Conservation (phyloP, 1,140 invertebrate genomes). For the Araneus ventricosus region DNA sequence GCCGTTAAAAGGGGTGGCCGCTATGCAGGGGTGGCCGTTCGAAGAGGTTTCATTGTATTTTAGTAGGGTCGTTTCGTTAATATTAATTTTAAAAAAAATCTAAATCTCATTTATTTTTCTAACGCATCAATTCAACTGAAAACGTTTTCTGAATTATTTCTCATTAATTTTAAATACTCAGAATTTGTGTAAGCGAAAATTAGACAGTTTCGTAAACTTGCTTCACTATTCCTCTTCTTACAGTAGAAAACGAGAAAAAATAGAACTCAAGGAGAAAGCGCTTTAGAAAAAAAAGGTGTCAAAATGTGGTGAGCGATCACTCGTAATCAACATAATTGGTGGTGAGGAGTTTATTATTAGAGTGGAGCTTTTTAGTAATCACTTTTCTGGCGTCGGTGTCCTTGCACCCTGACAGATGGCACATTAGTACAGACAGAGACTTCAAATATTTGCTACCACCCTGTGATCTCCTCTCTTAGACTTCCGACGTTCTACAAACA, state of each 20-base stretch:
- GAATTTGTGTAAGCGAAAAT: neutral
- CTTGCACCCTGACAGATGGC: constrained; percentile 62
- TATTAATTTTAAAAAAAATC: no score
- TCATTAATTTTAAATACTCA: no score
- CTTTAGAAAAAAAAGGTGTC: constrained; percentile 44
- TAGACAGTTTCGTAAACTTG: neutral
- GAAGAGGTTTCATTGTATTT: no score
- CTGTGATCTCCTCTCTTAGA: neutral
- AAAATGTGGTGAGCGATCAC: constrained; percentile 67
- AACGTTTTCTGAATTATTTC: no score
- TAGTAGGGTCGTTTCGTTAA: no score
- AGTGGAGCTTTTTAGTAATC: constrained; percentile 29
- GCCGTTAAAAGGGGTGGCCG: no score
- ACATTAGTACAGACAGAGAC: constrained; percentile 56
- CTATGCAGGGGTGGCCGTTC: no score
- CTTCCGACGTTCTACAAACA: neutral
- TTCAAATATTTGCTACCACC: constrained; percentile 68
- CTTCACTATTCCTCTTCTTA: neutral
- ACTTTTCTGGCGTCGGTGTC: constrained; percentile 45
- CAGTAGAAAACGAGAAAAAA: neutral
- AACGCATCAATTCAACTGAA: no score
- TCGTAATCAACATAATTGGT: constrained; percentile 71
- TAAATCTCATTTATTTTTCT: no score
- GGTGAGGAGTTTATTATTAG: constrained; percentile 70
- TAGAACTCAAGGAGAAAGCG: constrained; percentile 14